Percentiles rank a stretch among this genome's conserved stretches.
Evolutionary conservation across 2,888 invertebrate species (phyloP).

Genomic region (Cataglyphis altisquamis): DNA sequence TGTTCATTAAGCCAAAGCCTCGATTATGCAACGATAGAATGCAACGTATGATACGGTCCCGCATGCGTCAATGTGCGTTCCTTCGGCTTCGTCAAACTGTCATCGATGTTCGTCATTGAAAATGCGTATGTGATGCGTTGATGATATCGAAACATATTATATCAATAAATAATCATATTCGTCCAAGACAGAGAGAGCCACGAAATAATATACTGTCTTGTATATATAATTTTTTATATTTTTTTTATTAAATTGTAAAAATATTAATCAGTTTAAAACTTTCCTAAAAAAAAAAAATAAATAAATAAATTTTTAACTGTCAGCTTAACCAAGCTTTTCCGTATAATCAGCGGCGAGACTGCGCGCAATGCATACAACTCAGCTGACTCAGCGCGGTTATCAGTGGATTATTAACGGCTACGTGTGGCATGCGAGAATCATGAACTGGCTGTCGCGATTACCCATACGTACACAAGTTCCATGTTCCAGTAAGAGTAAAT

Average conservation of each 20-base stretch:
- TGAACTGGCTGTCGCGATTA: slow-evolving; percentile 25
- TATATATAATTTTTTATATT: background rate
- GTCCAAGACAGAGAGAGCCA: background rate
- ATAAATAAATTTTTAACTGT: background rate
- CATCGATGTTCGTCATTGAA: slow-evolving; percentile 10
- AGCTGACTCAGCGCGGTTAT: slow-evolving; percentile 51
- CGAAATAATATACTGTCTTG: background rate
- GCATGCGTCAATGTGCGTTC: background rate
- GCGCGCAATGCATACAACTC: background rate
- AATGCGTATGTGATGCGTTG: background rate
- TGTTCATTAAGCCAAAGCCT: slow-evolving; percentile 16
- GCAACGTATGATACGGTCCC: slow-evolving; percentile 13
- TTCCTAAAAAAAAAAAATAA: background rate
- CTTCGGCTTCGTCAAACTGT: slow-evolving; percentile 29
- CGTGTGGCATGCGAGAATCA: slow-evolving; percentile 25
- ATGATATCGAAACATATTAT: background rate
- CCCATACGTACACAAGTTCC: background rate
- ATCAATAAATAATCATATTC: background rate
- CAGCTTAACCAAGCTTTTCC: background rate
- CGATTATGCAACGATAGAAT: slow-evolving; percentile 33
- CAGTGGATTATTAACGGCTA: slow-evolving; percentile 50
- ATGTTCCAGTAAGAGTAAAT: background rate
- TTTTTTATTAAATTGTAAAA: background rate
- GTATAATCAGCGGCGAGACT: slow-evolving; percentile 14
- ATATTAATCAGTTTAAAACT: background rate